phyloP scores from a whole-genome alignment of 2,113 vertebrate genomes.

The Stictonetta naevosa region DNA sequence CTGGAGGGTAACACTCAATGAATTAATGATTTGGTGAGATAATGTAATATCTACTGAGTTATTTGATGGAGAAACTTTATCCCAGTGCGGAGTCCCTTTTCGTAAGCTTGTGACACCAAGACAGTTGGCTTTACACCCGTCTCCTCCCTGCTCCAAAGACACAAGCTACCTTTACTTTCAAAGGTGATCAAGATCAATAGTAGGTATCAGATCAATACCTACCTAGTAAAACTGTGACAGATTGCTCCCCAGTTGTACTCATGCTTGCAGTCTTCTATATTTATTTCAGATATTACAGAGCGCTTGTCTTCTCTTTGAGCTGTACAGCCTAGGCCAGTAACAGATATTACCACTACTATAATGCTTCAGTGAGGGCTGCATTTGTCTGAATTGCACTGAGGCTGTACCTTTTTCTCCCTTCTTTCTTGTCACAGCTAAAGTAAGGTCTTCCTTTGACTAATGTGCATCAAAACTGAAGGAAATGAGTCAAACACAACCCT shows the following conservation, averaged over 20 bases:
- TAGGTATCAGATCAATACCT: background rate
- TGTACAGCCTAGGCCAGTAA: background rate
- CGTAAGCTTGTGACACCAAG: background rate
- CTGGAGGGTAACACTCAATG: accelerated
- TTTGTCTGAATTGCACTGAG: background rate
- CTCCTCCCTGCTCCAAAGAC: background rate
- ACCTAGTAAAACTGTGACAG: background rate
- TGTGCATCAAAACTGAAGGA: background rate
- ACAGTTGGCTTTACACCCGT: background rate
- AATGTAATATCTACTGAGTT: background rate
- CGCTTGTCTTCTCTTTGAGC: background rate
- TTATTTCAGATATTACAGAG: background rate
- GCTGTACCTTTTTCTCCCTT: background rate
- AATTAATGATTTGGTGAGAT: background rate
- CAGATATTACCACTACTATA: background rate
- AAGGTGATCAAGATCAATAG: too few species aligned
- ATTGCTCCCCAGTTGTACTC: background rate
- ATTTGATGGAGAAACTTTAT: background rate
- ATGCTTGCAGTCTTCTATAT: background rate
- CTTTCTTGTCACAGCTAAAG: background rate
- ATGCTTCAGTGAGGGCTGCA: background rate
- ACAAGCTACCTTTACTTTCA: background rate
- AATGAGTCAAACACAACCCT: background rate
- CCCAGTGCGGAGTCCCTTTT: background rate
- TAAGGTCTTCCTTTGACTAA: background rate